Percentiles rank a stretch among this genome's conserved stretches.
Evolutionary conservation across 2,113 vertebrate species (phyloP).

Genomic region (Paracyprichromis sp.): DNA sequence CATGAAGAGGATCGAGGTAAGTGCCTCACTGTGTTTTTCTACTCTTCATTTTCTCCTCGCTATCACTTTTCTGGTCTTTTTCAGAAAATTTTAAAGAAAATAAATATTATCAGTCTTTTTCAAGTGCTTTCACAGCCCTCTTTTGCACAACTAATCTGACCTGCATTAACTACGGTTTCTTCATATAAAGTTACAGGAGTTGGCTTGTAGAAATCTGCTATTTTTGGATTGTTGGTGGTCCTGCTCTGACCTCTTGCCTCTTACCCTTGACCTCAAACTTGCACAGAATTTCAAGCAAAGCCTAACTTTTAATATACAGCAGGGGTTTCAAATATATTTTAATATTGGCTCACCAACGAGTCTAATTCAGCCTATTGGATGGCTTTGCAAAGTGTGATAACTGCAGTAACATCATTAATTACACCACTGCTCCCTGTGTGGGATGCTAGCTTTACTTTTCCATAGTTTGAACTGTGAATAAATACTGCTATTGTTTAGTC

Average conservation of each 20-base stretch:
- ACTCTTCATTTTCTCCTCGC: background rate
- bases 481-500: background rate
- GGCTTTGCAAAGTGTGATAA: background rate
- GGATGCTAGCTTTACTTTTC: background rate
- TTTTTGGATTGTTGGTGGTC: background rate
- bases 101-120: background rate
- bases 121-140: background rate
- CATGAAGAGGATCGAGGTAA: conserved; percentile 97
- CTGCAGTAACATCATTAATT: background rate
- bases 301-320: background rate
- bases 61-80: background rate
- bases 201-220: background rate
- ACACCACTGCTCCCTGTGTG: background rate
- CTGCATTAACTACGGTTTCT: accelerated
- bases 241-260: background rate
- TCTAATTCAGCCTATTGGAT: background rate
- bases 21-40: background rate
- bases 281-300: background rate
- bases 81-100: background rate
- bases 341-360: background rate
- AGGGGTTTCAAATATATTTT: background rate
- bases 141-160: background rate
- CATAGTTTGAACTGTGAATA: background rate
- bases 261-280: background rate
- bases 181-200: background rate